Evolutionary conservation across 2,888 invertebrate species (phyloP), one percentile per base, ranked within the genome.

Genomic region (Odontomyia ornata): DNA sequence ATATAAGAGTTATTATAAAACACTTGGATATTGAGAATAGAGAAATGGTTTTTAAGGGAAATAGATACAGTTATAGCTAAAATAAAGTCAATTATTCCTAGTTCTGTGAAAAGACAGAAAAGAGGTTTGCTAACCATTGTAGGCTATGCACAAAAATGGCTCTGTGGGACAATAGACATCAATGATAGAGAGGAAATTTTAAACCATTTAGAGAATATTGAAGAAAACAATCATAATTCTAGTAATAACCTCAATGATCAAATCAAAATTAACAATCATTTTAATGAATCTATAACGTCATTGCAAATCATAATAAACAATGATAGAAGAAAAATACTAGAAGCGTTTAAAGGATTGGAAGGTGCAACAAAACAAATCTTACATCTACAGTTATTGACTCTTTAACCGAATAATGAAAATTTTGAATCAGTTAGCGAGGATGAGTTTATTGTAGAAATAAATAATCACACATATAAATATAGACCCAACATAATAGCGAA

Each of bases 1-100:
- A n/a, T n/a, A 56, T 77, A 67, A 79, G 56, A 56, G 56, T 56
- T 56, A 56, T 11, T 56, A 56, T 56, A 56, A n/a, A 56, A 18
- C 56, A 56, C 43, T 56, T 56, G 56, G 56, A 56, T 56, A 56
- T 56, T 56, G 56, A 56, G 56, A 56, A 9, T 18, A 56, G 56
- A 56, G 56, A 56, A n/a, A 56, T 56, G 56, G n/a, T 56, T 56
- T n/a, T n/a, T n/a, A n/a, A n/a, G n/a, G n/a, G n/a, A n/a, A n/a
- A n/a, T n/a, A n/a, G n/a, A n/a, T n/a, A n/a, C n/a, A n/a, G n/a
- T n/a, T n/a, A n/a, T n/a, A n/a, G n/a, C n/a, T n/a, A n/a, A n/a
- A n/a, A n/a, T n/a, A n/a, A n/a, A n/a, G n/a, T n/a, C n/a, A n/a
- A n/a, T n/a, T n/a, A n/a, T n/a, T n/a, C n/a, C n/a, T n/a, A n/a